Percentiles rank a stretch among this genome's conserved stretches.
These are phyloP conservation scores for Trichechus manatus DNA, from an alignment of 2,113 vertebrate species.

Conservation along the genomic window DNA sequence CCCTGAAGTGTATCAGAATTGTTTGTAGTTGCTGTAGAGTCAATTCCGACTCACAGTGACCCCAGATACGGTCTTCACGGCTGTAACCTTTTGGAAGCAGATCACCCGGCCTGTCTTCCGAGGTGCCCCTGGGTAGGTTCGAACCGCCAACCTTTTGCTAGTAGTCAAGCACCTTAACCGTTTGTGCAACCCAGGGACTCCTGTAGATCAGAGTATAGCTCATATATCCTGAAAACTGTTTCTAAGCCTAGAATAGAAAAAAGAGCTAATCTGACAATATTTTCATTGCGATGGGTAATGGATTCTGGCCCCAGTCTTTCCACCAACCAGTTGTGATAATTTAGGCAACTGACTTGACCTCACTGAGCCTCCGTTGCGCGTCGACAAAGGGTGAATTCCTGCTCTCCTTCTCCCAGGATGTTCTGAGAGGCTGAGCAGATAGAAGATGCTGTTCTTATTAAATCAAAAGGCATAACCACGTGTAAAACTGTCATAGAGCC, in stretches of 20 bases:
- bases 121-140: background rate
- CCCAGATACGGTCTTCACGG: background rate
- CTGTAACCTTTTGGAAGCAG: background rate
- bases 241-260: background rate
- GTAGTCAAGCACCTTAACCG: background rate
- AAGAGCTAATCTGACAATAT: background rate
- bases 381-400: background rate
- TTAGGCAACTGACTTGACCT: background rate
- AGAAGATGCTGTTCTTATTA: slow-evolving; percentile 68
- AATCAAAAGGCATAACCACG: slow-evolving; percentile 79
- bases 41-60: background rate
- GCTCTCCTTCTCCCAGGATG: slow-evolving; percentile 33
- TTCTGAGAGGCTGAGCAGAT: slow-evolving; percentile 71
- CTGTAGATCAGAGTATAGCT: background rate
- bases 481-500: slow-evolving; percentile 70
- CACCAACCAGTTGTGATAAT: background rate
- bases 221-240: slow-evolving; percentile 26
- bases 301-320: background rate
- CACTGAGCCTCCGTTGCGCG: background rate
- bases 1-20: background rate
- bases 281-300: background rate
- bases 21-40: background rate
- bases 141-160: background rate
- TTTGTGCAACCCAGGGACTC: background rate
- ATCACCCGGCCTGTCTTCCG: background rate